A percentile compares a stretch with the other conserved stretches of the same genome.
These are phyloP conservation scores for Drosophila helvetica DNA, from an alignment of 2,888 invertebrate genomes.

Conservation along the genomic window DNA sequence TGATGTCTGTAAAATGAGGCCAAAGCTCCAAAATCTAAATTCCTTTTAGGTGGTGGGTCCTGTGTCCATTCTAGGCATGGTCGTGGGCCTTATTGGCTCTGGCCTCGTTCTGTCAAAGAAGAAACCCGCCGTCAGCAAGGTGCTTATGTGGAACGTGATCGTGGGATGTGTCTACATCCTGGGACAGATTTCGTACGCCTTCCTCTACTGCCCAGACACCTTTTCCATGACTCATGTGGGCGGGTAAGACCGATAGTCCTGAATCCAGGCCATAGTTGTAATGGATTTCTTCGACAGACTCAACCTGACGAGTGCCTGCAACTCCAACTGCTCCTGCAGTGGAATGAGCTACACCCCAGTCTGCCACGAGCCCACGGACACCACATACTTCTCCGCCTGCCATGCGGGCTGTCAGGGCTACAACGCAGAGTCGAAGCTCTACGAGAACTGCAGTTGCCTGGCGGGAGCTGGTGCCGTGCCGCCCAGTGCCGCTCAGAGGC, in stretches of 20 bases:
- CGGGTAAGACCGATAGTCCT: conserved; percentile 45
- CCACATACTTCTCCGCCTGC: conserved; percentile 89
- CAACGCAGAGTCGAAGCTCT: conserved; percentile 62
- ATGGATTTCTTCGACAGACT: conserved; percentile 80
- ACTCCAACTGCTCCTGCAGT: conserved; percentile 86
- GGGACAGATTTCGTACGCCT: conserved; percentile 85
- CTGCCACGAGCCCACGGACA: conserved; percentile 85
- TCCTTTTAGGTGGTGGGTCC: conserved; percentile 85
- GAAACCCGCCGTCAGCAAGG: conserved; percentile 85
- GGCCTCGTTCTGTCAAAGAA: conserved; percentile 87
- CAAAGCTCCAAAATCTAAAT: neutral
- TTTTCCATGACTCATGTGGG: conserved; percentile 65
- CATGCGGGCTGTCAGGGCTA: conserved; percentile 88
- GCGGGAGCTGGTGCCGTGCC: neutral
- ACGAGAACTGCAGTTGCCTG: conserved; percentile 57
- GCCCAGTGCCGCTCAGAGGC: conserved; percentile 31
- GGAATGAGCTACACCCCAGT: conserved; percentile 87
- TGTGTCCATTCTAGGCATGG: conserved; percentile 86
- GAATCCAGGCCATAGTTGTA: no score
- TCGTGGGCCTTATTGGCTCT: conserved; percentile 86
- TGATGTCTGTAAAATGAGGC: neutral
- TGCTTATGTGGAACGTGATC: conserved; percentile 87
- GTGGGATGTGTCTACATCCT: conserved; percentile 85
- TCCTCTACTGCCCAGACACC: conserved; percentile 85
- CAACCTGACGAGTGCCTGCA: conserved; percentile 85